Evolutionary conservation across 1,140 invertebrate species (phyloP).

Genomic region (Caenorhabditis remanei): DNA sequence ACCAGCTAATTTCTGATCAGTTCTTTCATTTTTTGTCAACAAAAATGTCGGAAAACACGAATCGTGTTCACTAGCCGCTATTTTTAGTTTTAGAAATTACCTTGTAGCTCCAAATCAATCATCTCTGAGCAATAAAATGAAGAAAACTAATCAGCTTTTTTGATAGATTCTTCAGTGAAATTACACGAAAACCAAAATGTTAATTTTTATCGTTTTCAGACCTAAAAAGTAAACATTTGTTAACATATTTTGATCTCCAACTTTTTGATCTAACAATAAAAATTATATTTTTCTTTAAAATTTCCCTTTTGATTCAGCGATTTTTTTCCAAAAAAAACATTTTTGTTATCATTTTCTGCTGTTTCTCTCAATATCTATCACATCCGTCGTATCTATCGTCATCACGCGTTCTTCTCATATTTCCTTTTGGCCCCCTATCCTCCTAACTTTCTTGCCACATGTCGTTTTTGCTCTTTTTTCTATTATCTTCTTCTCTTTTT

Average conservation of each 20-base stretch:
- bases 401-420: conserved; percentile 47
- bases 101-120: too few species aligned
- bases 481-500: conserved; percentile 20
- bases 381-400: conserved; percentile 18
- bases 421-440: background rate
- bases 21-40: conserved; percentile 40
- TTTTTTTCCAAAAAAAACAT: background rate
- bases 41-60: background rate
- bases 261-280: too few species aligned
- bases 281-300: too few species aligned
- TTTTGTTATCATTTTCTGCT: background rate
- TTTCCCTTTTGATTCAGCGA: background rate
- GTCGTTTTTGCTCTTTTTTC: conserved; percentile 29
- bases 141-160: too few species aligned
- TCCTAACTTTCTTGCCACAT: background rate
- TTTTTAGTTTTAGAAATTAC: background rate
- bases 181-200: too few species aligned
- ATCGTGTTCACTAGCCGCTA: background rate
- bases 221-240: too few species aligned
- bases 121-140: too few species aligned
- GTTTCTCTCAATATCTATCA: background rate
- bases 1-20: conserved; percentile 46
- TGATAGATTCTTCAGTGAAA: too few species aligned
- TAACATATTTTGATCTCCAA: too few species aligned
- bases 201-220: too few species aligned